These are phyloP conservation scores for Pterocles orientalis DNA, from an alignment of 2,113 vertebrate genomes.

Conservation along the genomic window DNA sequence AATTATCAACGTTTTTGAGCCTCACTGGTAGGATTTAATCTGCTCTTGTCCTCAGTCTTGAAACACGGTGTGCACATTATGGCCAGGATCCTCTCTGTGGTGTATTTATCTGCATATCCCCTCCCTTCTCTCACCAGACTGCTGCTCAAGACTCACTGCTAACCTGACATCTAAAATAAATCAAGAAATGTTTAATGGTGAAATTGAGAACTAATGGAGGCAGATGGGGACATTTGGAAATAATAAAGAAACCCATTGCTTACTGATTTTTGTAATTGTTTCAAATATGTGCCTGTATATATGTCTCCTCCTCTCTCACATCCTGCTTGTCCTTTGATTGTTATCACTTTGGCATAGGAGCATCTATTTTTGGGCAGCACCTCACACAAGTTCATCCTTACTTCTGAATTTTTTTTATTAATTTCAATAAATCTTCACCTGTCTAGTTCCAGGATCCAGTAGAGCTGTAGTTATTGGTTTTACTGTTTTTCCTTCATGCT, in stretches of 20 bases:
- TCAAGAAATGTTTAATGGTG: not conserved
- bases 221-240: not conserved
- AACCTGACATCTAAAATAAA: not conserved
- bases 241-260: not conserved
- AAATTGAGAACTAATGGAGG: not conserved
- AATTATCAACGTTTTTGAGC: not conserved
- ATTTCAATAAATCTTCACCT: not conserved
- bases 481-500: not conserved
- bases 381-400: not conserved
- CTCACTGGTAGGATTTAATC: not conserved
- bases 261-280: not conserved
- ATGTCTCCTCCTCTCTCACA: not conserved
- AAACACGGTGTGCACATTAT: not conserved
- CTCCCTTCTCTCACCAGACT: not conserved
- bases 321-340: not conserved
- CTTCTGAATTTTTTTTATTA: not conserved
- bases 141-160: not conserved
- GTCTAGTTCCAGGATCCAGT: not conserved
- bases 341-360: not conserved
- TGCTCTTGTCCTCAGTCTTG: not conserved
- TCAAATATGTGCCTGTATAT: not conserved
- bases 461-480: not conserved
- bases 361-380: not conserved
- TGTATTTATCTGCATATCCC: not conserved
- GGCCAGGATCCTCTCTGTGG: not conserved